Base-by-base conservation (phyloP, 1,140 invertebrate species). In the Thereuonema tuberculata region DNA sequence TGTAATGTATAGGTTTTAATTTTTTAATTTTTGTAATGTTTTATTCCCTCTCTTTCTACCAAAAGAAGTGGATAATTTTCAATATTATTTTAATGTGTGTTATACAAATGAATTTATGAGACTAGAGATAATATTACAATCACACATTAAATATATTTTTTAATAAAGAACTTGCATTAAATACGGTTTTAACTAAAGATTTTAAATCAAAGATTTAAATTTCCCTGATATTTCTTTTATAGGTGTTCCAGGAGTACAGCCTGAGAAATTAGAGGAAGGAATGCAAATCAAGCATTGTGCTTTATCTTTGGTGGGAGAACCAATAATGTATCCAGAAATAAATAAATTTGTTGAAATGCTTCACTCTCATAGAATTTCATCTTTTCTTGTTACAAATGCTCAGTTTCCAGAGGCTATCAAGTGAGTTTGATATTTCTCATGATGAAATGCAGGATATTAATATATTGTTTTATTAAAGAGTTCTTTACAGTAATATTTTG, bases 251-350 rank as follows among this genome's bases (percentile, higher is more conserved):
- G 81, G 81, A 28, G 82, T 83, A 14, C 66, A 71, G 26, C 62
- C 72, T 28, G 77, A 80, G 46, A 70, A 75, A 60, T 69, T 82
- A 28, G 67, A 68, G 20, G 82, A 83, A 71, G 81, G 75, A 2
- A 61, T 80, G 62, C 58, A 67, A 61, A 67, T 56, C 20, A 58
- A 68, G 61, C 81, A 83, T 67, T 83, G 82, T 72, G 81, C 82
- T 21, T 68, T 83, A 59, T 82, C 80, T n/a, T 69, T 83, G 3
- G 82, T 83, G 21, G 82, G 82, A 14, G 82, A 83, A 66, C 82
- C 82, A 0, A 83, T 83, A 62, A 82, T 83, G 81, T 83, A 83
- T 68, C 82, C 82, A 26, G 74, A 82, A 68, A 83, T 83, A 46
- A 82, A 82, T 68, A 71, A 69, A 59, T 78, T 82, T 63, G 65